Percentiles rank a stretch among this genome's conserved stretches.
Conservation (phyloP, 1,140 invertebrate species). For the Sycobia sp. region DNA sequence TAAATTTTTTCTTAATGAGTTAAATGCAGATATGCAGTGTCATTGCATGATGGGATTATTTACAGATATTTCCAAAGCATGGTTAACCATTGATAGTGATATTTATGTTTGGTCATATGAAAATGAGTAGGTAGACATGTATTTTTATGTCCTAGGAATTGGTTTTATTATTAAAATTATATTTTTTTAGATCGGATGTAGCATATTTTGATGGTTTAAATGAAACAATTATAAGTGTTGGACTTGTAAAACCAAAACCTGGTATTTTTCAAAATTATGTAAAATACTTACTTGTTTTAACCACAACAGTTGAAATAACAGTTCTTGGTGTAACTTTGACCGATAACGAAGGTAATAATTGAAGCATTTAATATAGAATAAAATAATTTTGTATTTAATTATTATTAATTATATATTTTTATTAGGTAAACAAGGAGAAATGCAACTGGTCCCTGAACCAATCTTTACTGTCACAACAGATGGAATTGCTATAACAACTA, state of each 20-base stretch:
- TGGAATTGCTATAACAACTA: conserved; percentile 83
- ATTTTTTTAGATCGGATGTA: conserved; percentile 73
- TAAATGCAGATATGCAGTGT: conserved; percentile 80
- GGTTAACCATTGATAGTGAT: conserved; percentile 97
- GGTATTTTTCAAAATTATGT: conserved; percentile 89
- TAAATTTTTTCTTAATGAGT: conserved; percentile 45
- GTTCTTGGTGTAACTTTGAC: conserved; percentile 80
- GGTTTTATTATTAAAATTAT: background rate
- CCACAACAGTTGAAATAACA: conserved; percentile 92
- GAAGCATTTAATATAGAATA: too few relatives aligned
- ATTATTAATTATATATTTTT: conserved; percentile 25
- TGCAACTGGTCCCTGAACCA: conserved; percentile 91
- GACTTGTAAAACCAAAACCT: conserved; percentile 82
- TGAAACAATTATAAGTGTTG: conserved; percentile 88
- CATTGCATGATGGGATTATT: conserved; percentile 96
- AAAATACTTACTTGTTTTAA: conserved; percentile 88
- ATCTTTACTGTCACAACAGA: conserved; percentile 93
- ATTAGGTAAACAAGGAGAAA: conserved; percentile 71
- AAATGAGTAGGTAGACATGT: conserved; percentile 56
- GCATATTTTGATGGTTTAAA: conserved; percentile 92
- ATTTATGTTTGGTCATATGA: conserved; percentile 83
- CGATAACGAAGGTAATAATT: conserved; percentile 59
- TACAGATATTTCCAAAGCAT: conserved; percentile 93
- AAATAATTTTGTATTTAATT: conserved; percentile 21
- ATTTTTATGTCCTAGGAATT: background rate